phyloP scores from a whole-genome alignment of 2,113 vertebrate species.

The Nyctibius bracteatus region DNA sequence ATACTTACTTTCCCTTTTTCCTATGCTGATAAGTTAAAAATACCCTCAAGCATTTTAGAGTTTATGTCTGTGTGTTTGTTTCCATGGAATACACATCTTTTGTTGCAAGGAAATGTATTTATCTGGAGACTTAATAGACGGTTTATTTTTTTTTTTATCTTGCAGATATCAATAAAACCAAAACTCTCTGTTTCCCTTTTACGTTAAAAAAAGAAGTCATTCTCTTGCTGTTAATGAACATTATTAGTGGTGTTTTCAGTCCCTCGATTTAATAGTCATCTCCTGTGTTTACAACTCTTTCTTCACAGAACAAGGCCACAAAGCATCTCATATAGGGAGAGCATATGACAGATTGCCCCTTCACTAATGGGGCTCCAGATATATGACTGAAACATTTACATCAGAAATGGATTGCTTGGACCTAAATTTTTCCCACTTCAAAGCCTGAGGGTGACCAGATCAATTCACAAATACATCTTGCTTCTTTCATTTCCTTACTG shows the following conservation, averaged over 20 bases:
- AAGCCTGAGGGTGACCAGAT: conserved; percentile 38
- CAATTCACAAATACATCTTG: conserved; percentile 37
- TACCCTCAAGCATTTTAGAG: conserved; percentile 2
- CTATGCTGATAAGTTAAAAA: conserved; percentile 10
- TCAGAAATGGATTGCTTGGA: conserved; percentile 37
- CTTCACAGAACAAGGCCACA: conserved; percentile 11
- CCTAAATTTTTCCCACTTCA: conserved; percentile 46
- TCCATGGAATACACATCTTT: background rate
- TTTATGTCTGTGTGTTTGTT: conserved; percentile 13
- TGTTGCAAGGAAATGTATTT: background rate
- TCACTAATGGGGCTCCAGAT: background rate
- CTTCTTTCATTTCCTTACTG: conserved; percentile 54
- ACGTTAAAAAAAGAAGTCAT: background rate
- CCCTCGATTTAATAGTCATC: conserved; percentile 2
- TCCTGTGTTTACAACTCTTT: conserved; percentile 21
- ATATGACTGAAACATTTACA: conserved; percentile 30
- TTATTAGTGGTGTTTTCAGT: conserved; percentile 9
- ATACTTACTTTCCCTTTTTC: conserved; percentile 11
- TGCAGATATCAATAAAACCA: conserved; percentile 1
- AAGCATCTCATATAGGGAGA: background rate
- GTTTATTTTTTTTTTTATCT: background rate
- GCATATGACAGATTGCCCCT: conserved; percentile 16
- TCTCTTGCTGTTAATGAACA: background rate
- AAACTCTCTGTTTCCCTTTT: background rate
- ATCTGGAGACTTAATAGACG: background rate